Base-by-base conservation (phyloP, 2,797 vertebrate species). In the Ctenochaetus hawaiiensis region DNA sequence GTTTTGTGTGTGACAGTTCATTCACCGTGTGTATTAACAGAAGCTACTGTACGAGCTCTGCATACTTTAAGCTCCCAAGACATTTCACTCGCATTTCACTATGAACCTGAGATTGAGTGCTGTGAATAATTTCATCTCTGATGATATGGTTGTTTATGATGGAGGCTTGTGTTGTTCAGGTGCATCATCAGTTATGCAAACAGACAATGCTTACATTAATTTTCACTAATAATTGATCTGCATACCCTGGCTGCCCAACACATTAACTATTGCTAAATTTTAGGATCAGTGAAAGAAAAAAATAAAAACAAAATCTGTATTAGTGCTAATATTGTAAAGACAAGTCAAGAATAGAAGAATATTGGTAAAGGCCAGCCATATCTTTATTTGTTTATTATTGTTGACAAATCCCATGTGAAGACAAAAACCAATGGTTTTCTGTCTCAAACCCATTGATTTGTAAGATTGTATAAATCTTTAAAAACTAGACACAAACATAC, bases 1-100 rank as follows among this genome's bases (percentile, higher is more conserved):
- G 58, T 80, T 91, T 82, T 82, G 72, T 70, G 79, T 71, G 68
- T 92, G 91, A 89, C 90, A 91, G 77, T 88, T 92, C 61, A 88
- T 91, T 89, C 82, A 73, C 75, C 85, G 83, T 86, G 73, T 83
- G 67, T 82, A 81, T 77, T 41, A 41, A 72, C 85, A 70, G 70
- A 70, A 72, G 77, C 84, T 62, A 9, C 65, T 17, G 54, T 37
- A 78, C 87, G 71, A 86, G 77, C 82, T 79, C 51, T 83, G 87
- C 81, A 82, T 89, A 70, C 75, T 88, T 49, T 63, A 85, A 81
- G 84, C 62, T 85, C 87, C 87, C 81, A 69, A 71, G 84, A 87
- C 85, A 59, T 58, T 80, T 85, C 59, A 57, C 49, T 67, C 78
- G 83, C 83, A 77, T 80, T 82, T 81, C 80, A 76, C 81, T 75